Conservation (phyloP, 2,797 vertebrate genomes). For the Toxotes lorentzi region DNA sequence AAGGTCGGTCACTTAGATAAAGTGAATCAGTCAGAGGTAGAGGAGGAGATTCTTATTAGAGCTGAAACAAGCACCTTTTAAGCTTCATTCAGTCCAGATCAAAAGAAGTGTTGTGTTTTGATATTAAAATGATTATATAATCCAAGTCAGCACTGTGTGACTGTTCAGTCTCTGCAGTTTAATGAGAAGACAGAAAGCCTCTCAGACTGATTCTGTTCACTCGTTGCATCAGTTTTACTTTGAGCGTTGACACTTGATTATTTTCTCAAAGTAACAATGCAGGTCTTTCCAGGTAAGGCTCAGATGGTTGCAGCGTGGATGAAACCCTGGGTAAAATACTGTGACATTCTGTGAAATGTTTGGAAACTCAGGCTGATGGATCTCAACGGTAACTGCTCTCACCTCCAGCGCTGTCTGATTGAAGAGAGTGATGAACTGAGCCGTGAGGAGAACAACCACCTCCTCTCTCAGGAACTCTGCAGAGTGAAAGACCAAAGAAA, state of each 20-base stretch:
- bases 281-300: slow-evolving; percentile 41
- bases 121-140: slow-evolving; percentile 46
- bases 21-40: slow-evolving; percentile 9
- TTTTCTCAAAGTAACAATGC: slow-evolving; percentile 14
- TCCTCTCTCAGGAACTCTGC: slow-evolving; percentile 89
- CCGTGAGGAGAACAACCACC: slow-evolving; percentile 88
- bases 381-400: slow-evolving; percentile 65
- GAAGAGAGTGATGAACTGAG: slow-evolving; percentile 92
- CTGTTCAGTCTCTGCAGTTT: slow-evolving; percentile 11
- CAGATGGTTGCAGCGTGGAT: slow-evolving; percentile 38
- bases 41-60: slow-evolving; percentile 39
- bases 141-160: slow-evolving; percentile 20
- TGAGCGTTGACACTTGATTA: slow-evolving; percentile 21
- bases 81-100: slow-evolving; percentile 33
- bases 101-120: slow-evolving; percentile 45
- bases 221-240: slow-evolving; percentile 26
- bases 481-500: slow-evolving; percentile 35
- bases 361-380: slow-evolving; percentile 65
- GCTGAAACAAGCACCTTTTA: slow-evolving; percentile 34
- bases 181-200: slow-evolving; percentile 23
- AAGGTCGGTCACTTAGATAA: slow-evolving; percentile 34
- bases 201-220: slow-evolving; percentile 21
- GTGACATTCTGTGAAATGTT: slow-evolving; percentile 65
- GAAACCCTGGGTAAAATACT: slow-evolving; percentile 47
- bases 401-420: slow-evolving; percentile 92